Percentiles rank a stretch among this genome's conserved stretches.
phyloP scores from a whole-genome alignment of 2,888 invertebrate species.

The Rhodophaea formosa region DNA sequence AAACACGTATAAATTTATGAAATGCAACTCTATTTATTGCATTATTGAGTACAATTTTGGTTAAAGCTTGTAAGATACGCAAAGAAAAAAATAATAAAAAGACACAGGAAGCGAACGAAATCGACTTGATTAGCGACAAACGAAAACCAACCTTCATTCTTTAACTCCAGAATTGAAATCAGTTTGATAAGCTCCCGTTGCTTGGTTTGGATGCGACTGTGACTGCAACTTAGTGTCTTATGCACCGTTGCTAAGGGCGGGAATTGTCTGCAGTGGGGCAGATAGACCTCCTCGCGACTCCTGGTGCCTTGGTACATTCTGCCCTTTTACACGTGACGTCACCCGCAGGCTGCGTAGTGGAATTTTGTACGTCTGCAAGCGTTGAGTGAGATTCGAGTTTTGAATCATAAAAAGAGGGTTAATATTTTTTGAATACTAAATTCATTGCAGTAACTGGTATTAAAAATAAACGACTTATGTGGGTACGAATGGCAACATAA shows the following conservation, averaged over 20 bases:
- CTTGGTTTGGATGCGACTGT: slow-evolving; percentile 15
- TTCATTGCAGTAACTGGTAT: too few relatives aligned
- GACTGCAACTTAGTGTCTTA: slow-evolving; percentile 21
- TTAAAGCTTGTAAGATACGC: not conserved
- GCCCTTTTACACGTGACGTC: slow-evolving; percentile 74
- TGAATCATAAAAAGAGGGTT: too few relatives aligned
- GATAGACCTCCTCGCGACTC: slow-evolving; percentile 34
- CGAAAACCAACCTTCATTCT: slow-evolving; percentile 21
- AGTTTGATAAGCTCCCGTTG: slow-evolving; percentile 6
- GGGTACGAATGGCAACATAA: too few relatives aligned
- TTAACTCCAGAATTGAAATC: slow-evolving; percentile 25
- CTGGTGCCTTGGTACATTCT: slow-evolving; percentile 57
- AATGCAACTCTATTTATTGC: not conserved
- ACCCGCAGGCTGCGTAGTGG: slow-evolving; percentile 26
- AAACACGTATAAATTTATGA: slow-evolving; percentile 6
- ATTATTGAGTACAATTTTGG: not conserved
- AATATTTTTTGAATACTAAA: too few relatives aligned
- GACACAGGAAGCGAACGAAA: not conserved
- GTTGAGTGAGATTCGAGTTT: not conserved
- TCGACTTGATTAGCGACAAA: slow-evolving; percentile 11
- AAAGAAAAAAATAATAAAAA: not conserved
- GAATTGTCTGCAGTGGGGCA: slow-evolving; percentile 23
- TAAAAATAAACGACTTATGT: too few relatives aligned
- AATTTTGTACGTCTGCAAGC: not conserved
- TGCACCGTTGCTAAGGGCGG: slow-evolving; percentile 26